Percentiles rank a stretch among this genome's conserved stretches.
Conservation (phyloP, 2,113 vertebrate genomes). For the Carassius auratus region DNA sequence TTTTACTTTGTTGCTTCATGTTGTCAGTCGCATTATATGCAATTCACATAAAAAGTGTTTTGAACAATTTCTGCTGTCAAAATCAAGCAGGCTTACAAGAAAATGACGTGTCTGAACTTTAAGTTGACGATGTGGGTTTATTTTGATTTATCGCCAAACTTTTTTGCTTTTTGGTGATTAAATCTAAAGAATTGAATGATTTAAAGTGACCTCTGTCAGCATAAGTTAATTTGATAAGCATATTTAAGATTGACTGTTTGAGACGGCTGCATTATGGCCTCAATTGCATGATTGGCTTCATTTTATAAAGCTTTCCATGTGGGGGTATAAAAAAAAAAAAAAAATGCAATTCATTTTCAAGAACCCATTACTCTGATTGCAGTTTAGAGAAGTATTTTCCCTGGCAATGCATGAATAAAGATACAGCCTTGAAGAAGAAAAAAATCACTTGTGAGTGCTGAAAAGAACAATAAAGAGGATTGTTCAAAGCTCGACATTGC, state of each 20-base stretch:
- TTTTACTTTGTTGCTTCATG: conserved; percentile 5
- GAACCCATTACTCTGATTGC: conserved; percentile 73
- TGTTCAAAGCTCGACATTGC: conserved; percentile 25
- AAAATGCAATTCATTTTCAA: conserved; percentile 53
- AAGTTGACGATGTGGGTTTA: neutral
- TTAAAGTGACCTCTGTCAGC: conserved; percentile 62
- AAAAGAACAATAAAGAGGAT: conserved; percentile 20
- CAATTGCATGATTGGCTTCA: conserved; percentile 63
- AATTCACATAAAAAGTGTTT: neutral
- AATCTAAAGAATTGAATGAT: conserved; percentile 39
- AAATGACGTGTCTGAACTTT: neutral
- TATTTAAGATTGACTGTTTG: conserved; percentile 56
- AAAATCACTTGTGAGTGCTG: neutral
- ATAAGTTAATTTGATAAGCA: conserved; percentile 68
- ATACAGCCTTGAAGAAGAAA: neutral
- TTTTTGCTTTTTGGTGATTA: conserved; percentile 36
- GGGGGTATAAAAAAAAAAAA: conserved; percentile 59
- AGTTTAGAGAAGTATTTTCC: conserved; percentile 27
- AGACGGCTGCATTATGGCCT: conserved; percentile 46
- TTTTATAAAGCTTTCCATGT: conserved; percentile 71
- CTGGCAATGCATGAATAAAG: conserved; percentile 34
- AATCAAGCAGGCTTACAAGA: too few relatives aligned
- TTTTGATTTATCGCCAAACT: conserved; percentile 32
- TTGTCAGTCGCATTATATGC: neutral
- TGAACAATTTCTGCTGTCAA: neutral